Evolutionary conservation across 1,140 invertebrate species (phyloP), one percentile per base, ranked within the genome.

Genomic region (Lordiphosa clarofinis): DNA sequence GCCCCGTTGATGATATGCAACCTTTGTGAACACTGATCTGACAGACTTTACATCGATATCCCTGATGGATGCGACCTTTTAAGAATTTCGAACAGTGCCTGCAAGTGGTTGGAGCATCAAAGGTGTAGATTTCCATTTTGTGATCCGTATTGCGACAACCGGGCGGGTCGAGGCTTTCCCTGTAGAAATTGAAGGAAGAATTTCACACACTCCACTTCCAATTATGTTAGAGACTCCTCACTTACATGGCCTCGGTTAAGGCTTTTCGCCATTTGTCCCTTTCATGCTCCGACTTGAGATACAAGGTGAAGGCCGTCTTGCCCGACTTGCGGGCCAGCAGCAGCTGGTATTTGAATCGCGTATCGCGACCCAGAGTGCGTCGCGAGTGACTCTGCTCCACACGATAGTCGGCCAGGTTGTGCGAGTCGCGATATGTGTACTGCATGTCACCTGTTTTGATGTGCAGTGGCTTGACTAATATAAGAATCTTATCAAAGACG

Each of bases 401-500:
- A 55, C 94, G 93, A 90, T 95, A 99, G 75, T 98, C 95, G 47
- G 93, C 92, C 42, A 99, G 90, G 52, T 94, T 92, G 35, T 99
- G 91, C 10, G 94, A 95, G 82, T 96, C 94, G 58, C 97, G 95
- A 90, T 94, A 98, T 79, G 94, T 96, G 89, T 98, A 99, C 78
- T 97, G 95, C 84, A 98, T 96, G 57, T 96, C 95, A 24, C 84
- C 86, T 19, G 81, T 84, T 91, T 92, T 92, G 76, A 95, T 94
- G 90, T 94, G 93, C 15, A 93, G 92, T 9, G 94, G 92, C 90
- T 99, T 99, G 88, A 97, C 99, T 89, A 99, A 94, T 50, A 99
- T 92, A 90, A 99, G 94, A 21, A 97, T 95, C 92, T 97, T 97
- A 88, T 99, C 97, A 90, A 99, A 99, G 21, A 99, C 93, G 89